phyloP scores from a whole-genome alignment of 2,797 vertebrate genomes.

The Anguilla megastoma region DNA sequence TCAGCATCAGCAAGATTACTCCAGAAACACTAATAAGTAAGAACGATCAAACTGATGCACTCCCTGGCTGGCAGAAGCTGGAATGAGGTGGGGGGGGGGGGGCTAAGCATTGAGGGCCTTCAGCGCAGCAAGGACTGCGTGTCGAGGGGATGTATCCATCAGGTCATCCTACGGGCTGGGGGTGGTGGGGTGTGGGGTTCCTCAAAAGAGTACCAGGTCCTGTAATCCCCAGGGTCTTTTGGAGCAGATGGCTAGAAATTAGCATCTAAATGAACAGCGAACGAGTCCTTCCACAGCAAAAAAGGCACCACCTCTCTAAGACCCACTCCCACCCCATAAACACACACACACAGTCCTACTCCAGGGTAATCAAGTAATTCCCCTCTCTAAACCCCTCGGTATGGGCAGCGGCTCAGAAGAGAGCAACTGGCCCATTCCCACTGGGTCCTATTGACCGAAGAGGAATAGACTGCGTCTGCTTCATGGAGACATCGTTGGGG shows the following conservation, averaged over 20 bases:
- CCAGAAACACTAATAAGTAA: background rate
- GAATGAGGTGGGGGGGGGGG: background rate
- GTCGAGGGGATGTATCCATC: background rate
- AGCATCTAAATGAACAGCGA: conserved; percentile 40
- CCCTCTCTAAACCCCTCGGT: background rate
- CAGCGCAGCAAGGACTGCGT: background rate
- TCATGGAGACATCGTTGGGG: background rate
- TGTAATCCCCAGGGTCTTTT: background rate
- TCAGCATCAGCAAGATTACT: background rate
- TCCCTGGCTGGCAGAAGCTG: background rate
- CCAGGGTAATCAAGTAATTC: background rate
- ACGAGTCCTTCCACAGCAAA: conserved; percentile 6
- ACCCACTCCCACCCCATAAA: background rate
- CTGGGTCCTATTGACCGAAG: background rate
- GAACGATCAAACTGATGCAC: conserved; percentile 10
- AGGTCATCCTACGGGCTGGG: background rate
- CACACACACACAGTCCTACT: background rate
- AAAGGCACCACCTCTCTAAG: background rate
- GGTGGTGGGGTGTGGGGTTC: background rate
- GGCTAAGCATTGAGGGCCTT: background rate
- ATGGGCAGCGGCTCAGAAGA: background rate
- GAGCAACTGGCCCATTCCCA: background rate
- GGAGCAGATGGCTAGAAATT: conserved; percentile 45
- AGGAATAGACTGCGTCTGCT: background rate
- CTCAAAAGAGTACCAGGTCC: background rate